These are phyloP conservation scores for Pleuronectes platessa DNA, from an alignment of 2,113 vertebrate species.

Conservation along the genomic window DNA sequence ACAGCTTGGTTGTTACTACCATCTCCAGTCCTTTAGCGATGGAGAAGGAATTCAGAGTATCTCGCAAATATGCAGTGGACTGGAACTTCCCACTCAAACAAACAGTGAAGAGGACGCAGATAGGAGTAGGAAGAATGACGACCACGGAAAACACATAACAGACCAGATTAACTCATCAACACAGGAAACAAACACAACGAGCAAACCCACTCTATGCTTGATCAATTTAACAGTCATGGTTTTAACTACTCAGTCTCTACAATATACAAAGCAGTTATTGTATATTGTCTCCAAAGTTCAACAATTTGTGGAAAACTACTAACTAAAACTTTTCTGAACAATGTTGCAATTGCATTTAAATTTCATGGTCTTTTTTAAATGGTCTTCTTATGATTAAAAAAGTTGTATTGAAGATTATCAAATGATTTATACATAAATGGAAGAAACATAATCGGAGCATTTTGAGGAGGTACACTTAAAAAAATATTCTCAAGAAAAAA, in stretches of 20 bases:
- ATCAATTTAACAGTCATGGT: not conserved
- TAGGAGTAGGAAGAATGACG: not conserved
- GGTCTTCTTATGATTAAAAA: too few species aligned
- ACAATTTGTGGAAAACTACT: too few species aligned
- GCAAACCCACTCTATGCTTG: not conserved
- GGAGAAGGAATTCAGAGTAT: slow-evolving; percentile 29
- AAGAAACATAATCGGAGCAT: too few species aligned
- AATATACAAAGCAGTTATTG: not conserved
- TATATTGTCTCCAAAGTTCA: too few species aligned
- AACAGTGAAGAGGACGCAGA: not conserved
- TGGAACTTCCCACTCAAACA: slow-evolving; percentile 12
- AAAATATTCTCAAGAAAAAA: too few species aligned
- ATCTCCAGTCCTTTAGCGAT: slow-evolving; percentile 27
- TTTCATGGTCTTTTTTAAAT: too few species aligned
- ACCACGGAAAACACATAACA: not conserved
- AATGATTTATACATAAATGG: too few species aligned
- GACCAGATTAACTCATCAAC: not conserved
- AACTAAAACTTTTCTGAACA: too few species aligned
- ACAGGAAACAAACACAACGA: not conserved
- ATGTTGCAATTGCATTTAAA: too few species aligned
- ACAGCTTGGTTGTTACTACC: not conserved
- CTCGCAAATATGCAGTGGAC: slow-evolving; percentile 25
- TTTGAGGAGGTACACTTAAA: too few species aligned
- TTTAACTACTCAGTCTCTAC: too few species aligned
- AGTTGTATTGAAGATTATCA: too few species aligned